phyloP scores from a whole-genome alignment of 2,113 vertebrate species.

The Myanophis thanlyinensis region DNA sequence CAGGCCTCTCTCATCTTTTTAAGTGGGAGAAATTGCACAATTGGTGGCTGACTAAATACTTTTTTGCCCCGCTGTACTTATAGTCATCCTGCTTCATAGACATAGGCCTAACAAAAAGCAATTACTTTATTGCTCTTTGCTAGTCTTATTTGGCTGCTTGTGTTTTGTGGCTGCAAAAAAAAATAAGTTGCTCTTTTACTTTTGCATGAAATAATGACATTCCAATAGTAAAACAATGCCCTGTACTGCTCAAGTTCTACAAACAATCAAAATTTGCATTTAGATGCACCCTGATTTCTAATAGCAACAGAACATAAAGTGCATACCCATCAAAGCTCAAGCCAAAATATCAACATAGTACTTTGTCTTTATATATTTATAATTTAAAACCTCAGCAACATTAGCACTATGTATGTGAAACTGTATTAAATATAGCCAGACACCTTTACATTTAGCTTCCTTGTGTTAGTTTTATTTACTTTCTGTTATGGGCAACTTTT shows the following conservation, averaged over 20 bases:
- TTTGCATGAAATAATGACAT: background rate
- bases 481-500: background rate
- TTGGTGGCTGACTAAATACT: too few relatives aligned
- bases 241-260: background rate
- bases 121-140: background rate
- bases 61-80: too few relatives aligned
- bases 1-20: too few relatives aligned
- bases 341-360: background rate
- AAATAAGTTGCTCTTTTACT: background rate
- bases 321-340: background rate
- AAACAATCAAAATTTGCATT: background rate
- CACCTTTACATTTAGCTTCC: background rate
- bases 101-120: background rate
- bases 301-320: background rate
- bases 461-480: background rate
- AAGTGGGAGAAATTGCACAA: too few relatives aligned
- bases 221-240: background rate
- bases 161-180: background rate
- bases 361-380: background rate
- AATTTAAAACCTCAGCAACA: background rate
- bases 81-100: background rate
- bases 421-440: background rate
- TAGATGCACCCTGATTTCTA: background rate
- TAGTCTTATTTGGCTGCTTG: background rate
- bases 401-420: background rate